Percentiles rank a stretch among this genome's conserved stretches.
phyloP scores from a whole-genome alignment of 2,888 invertebrate genomes.

The Aricia artaxerxes region DNA sequence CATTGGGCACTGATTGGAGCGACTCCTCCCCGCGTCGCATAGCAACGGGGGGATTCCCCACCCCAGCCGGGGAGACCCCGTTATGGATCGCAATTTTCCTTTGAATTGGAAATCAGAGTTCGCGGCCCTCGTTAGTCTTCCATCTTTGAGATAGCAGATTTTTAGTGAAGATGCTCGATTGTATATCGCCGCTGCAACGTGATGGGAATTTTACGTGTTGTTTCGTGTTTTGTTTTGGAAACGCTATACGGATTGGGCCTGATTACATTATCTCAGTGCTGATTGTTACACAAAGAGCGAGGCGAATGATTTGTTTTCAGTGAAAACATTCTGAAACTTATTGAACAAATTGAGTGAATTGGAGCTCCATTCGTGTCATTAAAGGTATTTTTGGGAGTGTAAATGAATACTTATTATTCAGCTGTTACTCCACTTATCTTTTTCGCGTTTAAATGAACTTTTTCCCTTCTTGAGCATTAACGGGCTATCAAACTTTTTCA shows the following conservation, averaged over 20 bases:
- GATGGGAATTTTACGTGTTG: slow-evolving; percentile 28
- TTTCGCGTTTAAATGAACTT: neutral
- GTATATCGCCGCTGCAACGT: slow-evolving; percentile 34
- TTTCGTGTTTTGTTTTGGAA: slow-evolving; percentile 24
- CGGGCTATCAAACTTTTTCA: slow-evolving; percentile 12
- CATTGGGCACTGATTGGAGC: slow-evolving; percentile 81
- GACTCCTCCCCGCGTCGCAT: slow-evolving; percentile 84
- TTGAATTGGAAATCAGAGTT: slow-evolving; percentile 82
- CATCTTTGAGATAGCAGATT: slow-evolving; percentile 77
- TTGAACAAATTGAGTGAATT: slow-evolving; percentile 3
- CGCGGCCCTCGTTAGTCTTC: slow-evolving; percentile 76
- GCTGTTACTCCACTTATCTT: neutral
- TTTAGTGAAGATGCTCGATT: slow-evolving; percentile 74
- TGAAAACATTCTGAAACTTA: slow-evolving; percentile 13
- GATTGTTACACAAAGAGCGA: slow-evolving; percentile 8
- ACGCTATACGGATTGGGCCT: neutral
- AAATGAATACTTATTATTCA: slow-evolving; percentile 2
- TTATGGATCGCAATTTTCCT: slow-evolving; percentile 81
- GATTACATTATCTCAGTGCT: slow-evolving; percentile 13
- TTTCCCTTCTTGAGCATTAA: neutral
- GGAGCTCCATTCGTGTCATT: neutral
- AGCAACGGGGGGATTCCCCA: slow-evolving; percentile 78
- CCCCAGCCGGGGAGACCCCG: slow-evolving; percentile 57
- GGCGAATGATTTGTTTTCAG: slow-evolving; percentile 17
- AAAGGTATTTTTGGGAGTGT: neutral